A percentile compares a stretch with the other conserved stretches of the same genome.
Evolutionary conservation across 2,797 vertebrate species (phyloP).

Genomic region (Acestrorhynchus altus): DNA sequence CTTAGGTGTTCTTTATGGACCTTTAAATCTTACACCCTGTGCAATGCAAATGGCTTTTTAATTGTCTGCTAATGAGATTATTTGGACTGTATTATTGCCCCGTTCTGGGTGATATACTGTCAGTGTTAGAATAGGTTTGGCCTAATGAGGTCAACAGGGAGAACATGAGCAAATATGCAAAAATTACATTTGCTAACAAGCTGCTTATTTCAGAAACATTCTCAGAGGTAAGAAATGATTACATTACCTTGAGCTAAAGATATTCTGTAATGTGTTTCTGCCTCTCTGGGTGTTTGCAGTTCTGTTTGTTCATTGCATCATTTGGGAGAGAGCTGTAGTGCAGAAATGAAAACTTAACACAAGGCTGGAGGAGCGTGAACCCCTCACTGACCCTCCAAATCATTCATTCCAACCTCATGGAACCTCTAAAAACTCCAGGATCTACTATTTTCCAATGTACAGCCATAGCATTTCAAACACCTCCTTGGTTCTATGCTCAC

Average conservation of each 20-base stretch:
- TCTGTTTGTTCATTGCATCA: background rate
- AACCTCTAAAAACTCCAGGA: no score
- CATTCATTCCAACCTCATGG: no score
- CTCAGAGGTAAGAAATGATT: background rate
- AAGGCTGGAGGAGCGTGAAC: background rate
- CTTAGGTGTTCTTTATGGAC: slow-evolving; percentile 46
- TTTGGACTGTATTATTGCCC: slow-evolving; percentile 24
- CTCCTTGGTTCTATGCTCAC: no score
- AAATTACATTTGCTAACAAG: slow-evolving; percentile 7
- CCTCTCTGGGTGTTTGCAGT: background rate
- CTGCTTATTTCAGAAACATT: background rate
- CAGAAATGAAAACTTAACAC: background rate
- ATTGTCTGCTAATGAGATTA: slow-evolving; percentile 55
- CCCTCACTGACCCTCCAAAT: no score
- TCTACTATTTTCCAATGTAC: no score
- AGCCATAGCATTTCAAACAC: no score
- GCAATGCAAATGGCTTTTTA: slow-evolving; percentile 50
- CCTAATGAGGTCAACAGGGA: slow-evolving; percentile 48
- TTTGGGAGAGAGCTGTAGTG: background rate
- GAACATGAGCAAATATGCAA: slow-evolving; percentile 2
- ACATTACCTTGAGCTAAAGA: background rate
- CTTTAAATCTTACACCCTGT: slow-evolving; percentile 42
- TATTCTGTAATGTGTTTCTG: background rate
- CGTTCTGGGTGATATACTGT: slow-evolving; percentile 9
- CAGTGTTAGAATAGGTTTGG: slow-evolving; percentile 22